These are phyloP conservation scores for Pseudomyrmex pallidus DNA, from an alignment of 1,140 invertebrate species.

Conservation along the genomic window DNA sequence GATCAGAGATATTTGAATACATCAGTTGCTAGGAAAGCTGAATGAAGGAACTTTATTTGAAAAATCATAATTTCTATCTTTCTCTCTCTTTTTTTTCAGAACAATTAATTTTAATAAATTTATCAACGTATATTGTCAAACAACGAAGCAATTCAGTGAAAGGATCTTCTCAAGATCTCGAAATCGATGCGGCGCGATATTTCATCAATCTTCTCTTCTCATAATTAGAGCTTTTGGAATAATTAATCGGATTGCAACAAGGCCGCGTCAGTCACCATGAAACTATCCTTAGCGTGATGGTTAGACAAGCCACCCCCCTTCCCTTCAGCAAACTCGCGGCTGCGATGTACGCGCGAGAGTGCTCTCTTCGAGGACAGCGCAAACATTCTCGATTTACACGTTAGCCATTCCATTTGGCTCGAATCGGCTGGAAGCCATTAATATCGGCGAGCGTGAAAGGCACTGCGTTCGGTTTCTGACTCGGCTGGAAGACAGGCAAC, in stretches of 20 bases:
- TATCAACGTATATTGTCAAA: background rate
- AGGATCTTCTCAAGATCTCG: too few species aligned
- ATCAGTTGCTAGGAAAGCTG: too few species aligned
- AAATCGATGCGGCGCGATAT: too few species aligned
- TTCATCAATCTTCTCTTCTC: background rate
- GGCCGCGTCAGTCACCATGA: background rate
- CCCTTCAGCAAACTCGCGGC: conserved; percentile 51
- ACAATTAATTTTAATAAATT: background rate
- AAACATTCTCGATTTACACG: conserved; percentile 80
- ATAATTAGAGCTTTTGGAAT: conserved; percentile 3
- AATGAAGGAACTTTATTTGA: background rate
- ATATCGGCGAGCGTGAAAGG: conserved; percentile 74
- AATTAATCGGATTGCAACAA: conserved; percentile 14
- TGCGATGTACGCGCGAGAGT: conserved; percentile 48
- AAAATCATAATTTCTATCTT: background rate
- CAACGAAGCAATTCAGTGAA: too few species aligned
- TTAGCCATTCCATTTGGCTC: conserved; percentile 78
- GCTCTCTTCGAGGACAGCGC: conserved; percentile 63
- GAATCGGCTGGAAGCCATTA: conserved; percentile 76
- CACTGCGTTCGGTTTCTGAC: conserved; percentile 64
- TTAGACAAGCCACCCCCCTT: conserved; percentile 47
- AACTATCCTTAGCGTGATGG: conserved; percentile 1
- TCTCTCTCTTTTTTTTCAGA: background rate
- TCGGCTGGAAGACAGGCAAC: conserved; percentile 70
- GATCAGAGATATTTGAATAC: background rate